These are phyloP conservation scores for Linepithema humile DNA, from an alignment of 1,140 invertebrate species.

Conservation along the genomic window DNA sequence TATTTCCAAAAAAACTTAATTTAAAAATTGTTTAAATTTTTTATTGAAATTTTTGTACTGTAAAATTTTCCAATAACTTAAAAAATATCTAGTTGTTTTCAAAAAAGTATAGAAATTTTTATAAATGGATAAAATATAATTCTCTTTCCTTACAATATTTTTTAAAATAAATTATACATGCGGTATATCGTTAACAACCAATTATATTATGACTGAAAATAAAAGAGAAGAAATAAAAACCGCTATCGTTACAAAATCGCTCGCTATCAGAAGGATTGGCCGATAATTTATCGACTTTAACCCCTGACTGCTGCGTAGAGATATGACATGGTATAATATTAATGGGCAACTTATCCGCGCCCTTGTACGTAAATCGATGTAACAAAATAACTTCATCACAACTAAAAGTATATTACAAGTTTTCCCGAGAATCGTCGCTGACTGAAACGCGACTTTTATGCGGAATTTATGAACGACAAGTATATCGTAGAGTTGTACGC, in stretches of 20 bases:
- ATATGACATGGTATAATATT: slow-evolving; percentile 36
- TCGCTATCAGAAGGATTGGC: not conserved
- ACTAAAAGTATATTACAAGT: slow-evolving; percentile 28
- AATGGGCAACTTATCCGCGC: slow-evolving; percentile 47
- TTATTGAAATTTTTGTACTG: not conserved
- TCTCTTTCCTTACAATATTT: not conserved
- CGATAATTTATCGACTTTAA: slow-evolving; percentile 4
- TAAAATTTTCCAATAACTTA: not conserved
- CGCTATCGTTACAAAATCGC: not conserved
- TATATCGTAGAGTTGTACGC: slow-evolving; percentile 71
- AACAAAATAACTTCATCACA: slow-evolving; percentile 43
- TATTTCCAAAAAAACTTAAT: not conserved
- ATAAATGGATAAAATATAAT: not conserved
- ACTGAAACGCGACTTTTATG: slow-evolving; percentile 23
- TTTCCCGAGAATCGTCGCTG: slow-evolving; percentile 13
- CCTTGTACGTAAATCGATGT: slow-evolving; percentile 53
- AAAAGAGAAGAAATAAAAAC: not conserved
- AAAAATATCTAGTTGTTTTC: not conserved
- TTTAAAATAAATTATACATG: not conserved
- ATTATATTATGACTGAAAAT: not conserved
- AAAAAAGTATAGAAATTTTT: not conserved
- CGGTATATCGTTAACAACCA: not conserved
- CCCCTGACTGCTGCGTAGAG: slow-evolving; percentile 21
- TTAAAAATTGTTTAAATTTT: not conserved
- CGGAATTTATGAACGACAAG: slow-evolving; percentile 60